Percentiles rank a stretch among this genome's conserved stretches.
Evolutionary conservation across 2,113 vertebrate species (phyloP).

Genomic region (Anguilla japonica): DNA sequence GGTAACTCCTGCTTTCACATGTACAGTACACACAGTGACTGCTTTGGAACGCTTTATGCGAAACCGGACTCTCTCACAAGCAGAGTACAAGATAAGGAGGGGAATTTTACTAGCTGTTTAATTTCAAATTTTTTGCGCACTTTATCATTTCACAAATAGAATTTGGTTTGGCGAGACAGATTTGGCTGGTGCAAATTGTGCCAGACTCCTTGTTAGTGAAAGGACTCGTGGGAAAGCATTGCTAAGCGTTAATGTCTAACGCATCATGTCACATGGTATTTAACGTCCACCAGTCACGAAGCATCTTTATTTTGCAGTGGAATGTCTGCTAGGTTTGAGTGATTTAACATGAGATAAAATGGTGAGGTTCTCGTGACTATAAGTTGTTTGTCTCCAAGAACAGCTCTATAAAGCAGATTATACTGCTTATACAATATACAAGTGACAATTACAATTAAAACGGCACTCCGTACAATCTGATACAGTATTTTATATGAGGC

Average conservation of each 20-base stretch:
- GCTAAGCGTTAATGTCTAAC: neutral
- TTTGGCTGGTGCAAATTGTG: neutral
- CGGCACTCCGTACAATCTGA: neutral
- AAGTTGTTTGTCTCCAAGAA: neutral
- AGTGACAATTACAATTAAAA: neutral
- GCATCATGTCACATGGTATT: neutral
- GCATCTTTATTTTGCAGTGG: neutral
- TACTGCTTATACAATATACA: neutral
- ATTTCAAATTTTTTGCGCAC: neutral
- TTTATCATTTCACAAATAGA: neutral
- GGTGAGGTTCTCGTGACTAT: neutral
- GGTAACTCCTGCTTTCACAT: conserved; percentile 86
- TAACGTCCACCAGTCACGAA: too few relatives aligned
- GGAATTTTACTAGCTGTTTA: conserved; percentile 87
- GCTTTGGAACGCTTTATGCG: conserved; percentile 88
- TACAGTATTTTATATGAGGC: neutral
- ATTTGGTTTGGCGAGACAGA: neutral
- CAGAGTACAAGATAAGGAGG: conserved; percentile 98
- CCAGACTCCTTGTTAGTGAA: neutral
- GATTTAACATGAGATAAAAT: neutral
- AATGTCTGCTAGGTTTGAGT: neutral
- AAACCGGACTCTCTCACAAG: conserved; percentile 96
- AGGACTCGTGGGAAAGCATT: neutral
- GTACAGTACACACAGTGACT: conserved; percentile 81
- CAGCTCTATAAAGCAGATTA: neutral